Base-by-base conservation (phyloP, 2,797 vertebrate species). In the Rhodeus uyekii region DNA sequence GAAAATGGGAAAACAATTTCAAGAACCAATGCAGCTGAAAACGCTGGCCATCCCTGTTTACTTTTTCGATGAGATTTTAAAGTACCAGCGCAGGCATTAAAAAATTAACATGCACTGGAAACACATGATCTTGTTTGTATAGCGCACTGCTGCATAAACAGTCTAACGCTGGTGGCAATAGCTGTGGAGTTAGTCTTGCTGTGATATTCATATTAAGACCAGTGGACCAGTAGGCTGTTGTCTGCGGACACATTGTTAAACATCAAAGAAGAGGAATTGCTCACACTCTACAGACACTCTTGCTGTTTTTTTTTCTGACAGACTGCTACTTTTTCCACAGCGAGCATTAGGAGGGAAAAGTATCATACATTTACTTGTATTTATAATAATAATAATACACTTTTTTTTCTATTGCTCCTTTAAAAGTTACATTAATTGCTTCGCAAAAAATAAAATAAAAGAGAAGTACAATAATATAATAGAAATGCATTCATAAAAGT, bases 281-380 rank as follows among this genome's bases (percentile, higher is more conserved):
- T 67, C 14, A 0, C 44, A 27, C 34, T 38, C 29, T 65, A 27
- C 1, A 72, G 24, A 69, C 24, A 39, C 38, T 36, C 22, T 50
- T 32, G 10, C 36, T 13, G 2, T 19, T 29, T 42, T 55, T 29
- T n/a, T 38, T 55, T 64, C 69, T 24, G 42, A 8, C 32, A 55
- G 13, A 7, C 22, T 19, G 34, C 38, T 18, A 55, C 22, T 39
- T 72, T 73, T 48, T 50, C 71, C 18, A 63, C 38, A 46, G 22
- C 1, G 8, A 63, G 10, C 18, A 27, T 60, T 6, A 27, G 9
- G 53, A 5, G n/a, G 8, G 34, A 48, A 65, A 53, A 53, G 34
- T 8, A 69, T 10, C 53, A 65, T 61, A 83, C 46, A 72, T 74
- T 72, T 24, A 18, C 61, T 14, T 48, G n/a, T n/a, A n/a, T n/a